These are phyloP conservation scores for Indri indri DNA, from an alignment of 2,113 vertebrate species.

Conservation along the genomic window DNA sequence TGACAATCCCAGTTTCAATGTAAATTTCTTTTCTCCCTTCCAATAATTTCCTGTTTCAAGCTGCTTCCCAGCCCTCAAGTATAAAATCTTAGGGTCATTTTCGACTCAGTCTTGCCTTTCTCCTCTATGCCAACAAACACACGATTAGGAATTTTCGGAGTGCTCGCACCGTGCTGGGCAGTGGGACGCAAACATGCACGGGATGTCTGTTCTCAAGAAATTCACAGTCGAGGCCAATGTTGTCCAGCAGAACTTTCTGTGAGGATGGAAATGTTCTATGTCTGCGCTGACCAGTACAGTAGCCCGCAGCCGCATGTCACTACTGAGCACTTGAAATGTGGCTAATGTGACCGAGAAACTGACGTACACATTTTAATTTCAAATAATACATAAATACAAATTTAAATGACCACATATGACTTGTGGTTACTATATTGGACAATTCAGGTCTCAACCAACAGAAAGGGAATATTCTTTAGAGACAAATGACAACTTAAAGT, in stretches of 20 bases:
- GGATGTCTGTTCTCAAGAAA: neutral
- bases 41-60: neutral
- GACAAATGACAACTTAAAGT: neutral
- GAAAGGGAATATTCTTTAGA: neutral
- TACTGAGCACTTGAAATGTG: neutral
- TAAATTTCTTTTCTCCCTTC: neutral
- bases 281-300: too few species aligned
- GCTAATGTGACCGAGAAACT: neutral
- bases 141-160: neutral
- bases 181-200: accelerated
- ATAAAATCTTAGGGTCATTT: neutral
- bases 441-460: neutral
- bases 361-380: neutral
- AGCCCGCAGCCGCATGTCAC: accelerated
- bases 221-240: accelerated
- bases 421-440: neutral
- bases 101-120: neutral
- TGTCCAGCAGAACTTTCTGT: neutral
- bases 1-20: neutral
- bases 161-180: neutral
- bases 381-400: neutral
- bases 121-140: neutral
- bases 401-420: neutral
- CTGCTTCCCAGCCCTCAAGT: neutral
- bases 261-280: neutral